Base-by-base conservation (phyloP, 2,888 invertebrate species). In the Phlogophora meticulosa region DNA sequence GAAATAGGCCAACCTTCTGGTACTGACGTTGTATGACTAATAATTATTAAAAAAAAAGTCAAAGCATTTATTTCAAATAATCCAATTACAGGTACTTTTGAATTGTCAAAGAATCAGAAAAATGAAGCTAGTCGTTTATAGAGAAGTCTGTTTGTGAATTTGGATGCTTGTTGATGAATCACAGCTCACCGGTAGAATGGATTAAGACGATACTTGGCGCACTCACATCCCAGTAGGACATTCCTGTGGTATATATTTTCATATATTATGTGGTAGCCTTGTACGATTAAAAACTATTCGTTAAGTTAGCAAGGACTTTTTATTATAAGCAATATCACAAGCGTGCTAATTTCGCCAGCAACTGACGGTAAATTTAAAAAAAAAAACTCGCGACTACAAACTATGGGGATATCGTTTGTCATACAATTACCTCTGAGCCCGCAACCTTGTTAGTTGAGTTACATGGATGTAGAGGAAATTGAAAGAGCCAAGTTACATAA, bases 341-440 rank as follows among this genome's bases (percentile, higher is more conserved):
- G 51, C 51, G 59, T 66, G 61, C 72, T 78, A 79, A 81, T 78
- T 78, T 73, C 55, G 15, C 43, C 13, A 34, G 65, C 62, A 72
- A 74, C 76, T 66, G 78, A 73, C 68, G 76, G 75, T 73, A 78
- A 78, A 81, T 78, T 78, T 80, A 81, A 84, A 83, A 84, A 80
- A 81, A 84, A 83, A 83, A 80, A 72, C 74, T 67, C 52, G 67
- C 32, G 65, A 68, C 74, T 76, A 76, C 72, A 61, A 46, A 72
- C 67, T 61, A 69, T 68, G 57, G 62, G 83, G 83, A 84, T 86
- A 85, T 87, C 87, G 85, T 87, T 85, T 83, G 84, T 86, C 84
- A 87, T 84, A 85, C 86, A 87, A 87, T 87, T 87, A 87, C 82
- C 83, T 79, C 66, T 51, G 66, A 78, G 80, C 78, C 79, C 70